Base-by-base conservation (phyloP, 2,888 invertebrate genomes). In the Periphyllus acericola region DNA sequence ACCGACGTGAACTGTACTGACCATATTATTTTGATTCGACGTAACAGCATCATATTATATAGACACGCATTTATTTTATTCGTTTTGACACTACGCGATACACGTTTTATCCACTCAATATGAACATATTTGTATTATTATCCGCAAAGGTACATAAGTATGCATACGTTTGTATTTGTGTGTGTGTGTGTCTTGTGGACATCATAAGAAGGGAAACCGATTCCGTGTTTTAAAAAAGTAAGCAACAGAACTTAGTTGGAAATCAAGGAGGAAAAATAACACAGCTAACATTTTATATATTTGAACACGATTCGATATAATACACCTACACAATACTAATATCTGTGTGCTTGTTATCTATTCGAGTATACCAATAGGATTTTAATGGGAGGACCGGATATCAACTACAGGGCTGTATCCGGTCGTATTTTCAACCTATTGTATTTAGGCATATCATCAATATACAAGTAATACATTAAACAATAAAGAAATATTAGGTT, bases 291-390 rank as follows among this genome's bases (percentile, higher is more conserved):
- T 71, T 52, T 40, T n/a, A 17, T 29, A 25, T 46, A 17, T 32
- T 34, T 71, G 29, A 29, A 71, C 82, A 34, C 32, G 29, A 52
- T 71, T 82, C 46, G n/a, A n/a, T 82, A 32, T n/a, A 36, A 68
- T 40, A 11, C 66, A 17, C 80, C 29, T 34, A 80, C 80, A 40
- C 80, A 52, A 71, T 71, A 82, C 14, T 52, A 71, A 82, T 32
- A 52, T 82, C 32, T 6, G 6, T 71, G 11, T 29, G 68, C 25
- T 4, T 32, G n/a, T 29, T 68, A 68, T 29, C 21, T 60, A 25
- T 8, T 9, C 6, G 4, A 46, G 19, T 81, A 46, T 6, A 52
- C 71, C 8, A 21, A 25, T 46, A 82, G 32, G 25, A 71, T 46
- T 71, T 71, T 25, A 52, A 82, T 68, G 11, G 46, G 34, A 71